Conservation (phyloP, 2,888 invertebrate species). For the Cantharis lateralis region DNA sequence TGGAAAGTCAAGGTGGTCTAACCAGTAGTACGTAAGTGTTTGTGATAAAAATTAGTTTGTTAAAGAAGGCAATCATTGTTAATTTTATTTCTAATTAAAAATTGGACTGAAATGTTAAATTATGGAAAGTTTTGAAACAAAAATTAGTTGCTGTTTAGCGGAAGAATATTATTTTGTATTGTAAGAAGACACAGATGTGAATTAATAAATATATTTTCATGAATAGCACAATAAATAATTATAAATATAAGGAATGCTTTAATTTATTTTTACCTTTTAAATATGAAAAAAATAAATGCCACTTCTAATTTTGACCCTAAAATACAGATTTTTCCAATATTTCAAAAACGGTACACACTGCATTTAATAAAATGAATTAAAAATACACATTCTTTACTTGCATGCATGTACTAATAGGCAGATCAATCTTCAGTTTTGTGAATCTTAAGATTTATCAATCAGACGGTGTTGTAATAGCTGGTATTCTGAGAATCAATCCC, state of each 20-base stretch:
- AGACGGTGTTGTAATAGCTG: too few relatives aligned
- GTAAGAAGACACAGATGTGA: neutral
- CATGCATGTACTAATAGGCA: neutral
- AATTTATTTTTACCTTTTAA: neutral
- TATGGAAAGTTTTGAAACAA: neutral
- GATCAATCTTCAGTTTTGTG: too few relatives aligned
- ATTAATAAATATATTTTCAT: constrained; percentile 37
- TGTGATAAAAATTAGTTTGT: constrained; percentile 1
- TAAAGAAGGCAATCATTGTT: neutral
- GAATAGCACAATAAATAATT: constrained; percentile 36
- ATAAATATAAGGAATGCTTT: constrained; percentile 27
- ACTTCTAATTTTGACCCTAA: neutral
- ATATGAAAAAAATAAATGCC: neutral
- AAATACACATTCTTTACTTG: neutral
- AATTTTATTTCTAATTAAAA: constrained; percentile 2
- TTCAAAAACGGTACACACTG: too few relatives aligned
- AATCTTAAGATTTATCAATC: too few relatives aligned
- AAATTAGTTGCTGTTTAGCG: neutral
- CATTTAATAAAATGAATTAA: neutral
- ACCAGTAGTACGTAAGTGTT: neutral
- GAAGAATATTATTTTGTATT: neutral
- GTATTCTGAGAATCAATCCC: too few relatives aligned
- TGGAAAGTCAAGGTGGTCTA: neutral
- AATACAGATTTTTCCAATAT: neutral
- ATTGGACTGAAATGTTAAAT: constrained; percentile 1